Conservation (phyloP, 2,797 vertebrate genomes). For the Pipistrellus kuhlii region DNA sequence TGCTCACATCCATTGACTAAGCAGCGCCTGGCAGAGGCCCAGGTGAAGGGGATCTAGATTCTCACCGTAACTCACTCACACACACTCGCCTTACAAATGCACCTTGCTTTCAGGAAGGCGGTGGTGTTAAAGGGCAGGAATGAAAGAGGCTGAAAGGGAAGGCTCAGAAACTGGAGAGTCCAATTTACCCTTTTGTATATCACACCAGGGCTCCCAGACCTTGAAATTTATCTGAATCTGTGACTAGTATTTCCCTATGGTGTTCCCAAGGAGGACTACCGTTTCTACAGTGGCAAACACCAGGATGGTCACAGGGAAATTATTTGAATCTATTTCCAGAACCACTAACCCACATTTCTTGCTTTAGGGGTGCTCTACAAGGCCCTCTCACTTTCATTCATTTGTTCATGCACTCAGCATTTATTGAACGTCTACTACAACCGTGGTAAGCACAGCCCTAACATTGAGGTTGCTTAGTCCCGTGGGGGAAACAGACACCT, state of each 20-base stretch:
- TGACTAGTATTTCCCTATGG: background rate
- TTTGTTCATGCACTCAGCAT: background rate
- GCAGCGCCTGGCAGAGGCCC: background rate
- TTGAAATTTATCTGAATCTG: background rate
- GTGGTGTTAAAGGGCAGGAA: background rate
- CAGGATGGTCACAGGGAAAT: background rate
- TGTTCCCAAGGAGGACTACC: background rate
- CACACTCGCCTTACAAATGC: background rate
- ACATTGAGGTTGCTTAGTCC: background rate
- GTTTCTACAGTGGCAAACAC: constrained; percentile 33
- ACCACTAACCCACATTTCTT: background rate
- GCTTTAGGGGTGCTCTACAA: background rate
- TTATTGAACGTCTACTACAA: background rate
- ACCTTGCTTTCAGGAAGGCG: constrained; percentile 36
- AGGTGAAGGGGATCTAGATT: background rate
- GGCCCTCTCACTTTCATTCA: background rate
- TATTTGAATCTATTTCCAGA: constrained; percentile 24
- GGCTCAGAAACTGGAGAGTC: background rate
- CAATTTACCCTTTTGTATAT: background rate
- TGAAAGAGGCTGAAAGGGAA: background rate
- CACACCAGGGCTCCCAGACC: background rate
- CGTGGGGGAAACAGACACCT: background rate
- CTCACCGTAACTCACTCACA: background rate
- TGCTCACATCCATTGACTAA: background rate
- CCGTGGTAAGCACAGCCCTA: background rate